Percentiles rank a stretch among this genome's conserved stretches.
Evolutionary conservation across 2,113 vertebrate genomes (phyloP).

Genomic region (Pristiophorus japonicus): DNA sequence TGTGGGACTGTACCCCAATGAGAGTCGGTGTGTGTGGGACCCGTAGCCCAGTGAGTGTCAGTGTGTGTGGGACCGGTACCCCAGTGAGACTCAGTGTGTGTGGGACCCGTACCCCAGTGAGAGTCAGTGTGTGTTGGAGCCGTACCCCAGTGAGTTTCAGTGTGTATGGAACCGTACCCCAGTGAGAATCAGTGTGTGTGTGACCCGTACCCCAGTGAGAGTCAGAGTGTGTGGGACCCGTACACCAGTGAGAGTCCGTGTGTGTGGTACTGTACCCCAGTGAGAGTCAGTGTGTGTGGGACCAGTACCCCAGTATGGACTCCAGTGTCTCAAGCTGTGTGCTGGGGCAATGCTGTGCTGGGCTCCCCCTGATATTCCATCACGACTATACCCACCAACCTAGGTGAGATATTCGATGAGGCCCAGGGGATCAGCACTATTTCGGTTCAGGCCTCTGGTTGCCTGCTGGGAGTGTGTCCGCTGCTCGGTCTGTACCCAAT

Average conservation of each 20-base stretch:
- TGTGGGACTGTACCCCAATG: not conserved
- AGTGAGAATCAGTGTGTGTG: not conserved
- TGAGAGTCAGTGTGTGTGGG: not conserved
- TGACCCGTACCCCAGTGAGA: not conserved
- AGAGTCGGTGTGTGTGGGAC: not conserved
- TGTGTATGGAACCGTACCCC: not conserved
- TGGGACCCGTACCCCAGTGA: not conserved
- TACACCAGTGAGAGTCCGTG: not conserved
- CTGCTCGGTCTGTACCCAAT: constrained; percentile 55
- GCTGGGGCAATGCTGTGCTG: not conserved
- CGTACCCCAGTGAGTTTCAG: not conserved
- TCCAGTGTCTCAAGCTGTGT: not conserved
- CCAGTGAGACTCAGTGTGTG: not conserved
- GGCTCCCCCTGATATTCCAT: too few species aligned
- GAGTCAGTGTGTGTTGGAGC: not conserved
- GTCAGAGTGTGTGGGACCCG: not conserved
- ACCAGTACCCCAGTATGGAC: not conserved
- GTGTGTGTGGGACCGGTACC: not conserved
- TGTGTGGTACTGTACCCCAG: not conserved
- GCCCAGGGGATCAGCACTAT: not conserved
- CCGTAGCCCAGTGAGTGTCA: not conserved
- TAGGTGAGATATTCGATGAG: not conserved
- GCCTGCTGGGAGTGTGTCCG: not conserved
- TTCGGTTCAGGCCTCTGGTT: not conserved
- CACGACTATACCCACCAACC: not conserved